phyloP scores from a whole-genome alignment of 2,888 invertebrate genomes.

The Dasysyrphus tricinctus region DNA sequence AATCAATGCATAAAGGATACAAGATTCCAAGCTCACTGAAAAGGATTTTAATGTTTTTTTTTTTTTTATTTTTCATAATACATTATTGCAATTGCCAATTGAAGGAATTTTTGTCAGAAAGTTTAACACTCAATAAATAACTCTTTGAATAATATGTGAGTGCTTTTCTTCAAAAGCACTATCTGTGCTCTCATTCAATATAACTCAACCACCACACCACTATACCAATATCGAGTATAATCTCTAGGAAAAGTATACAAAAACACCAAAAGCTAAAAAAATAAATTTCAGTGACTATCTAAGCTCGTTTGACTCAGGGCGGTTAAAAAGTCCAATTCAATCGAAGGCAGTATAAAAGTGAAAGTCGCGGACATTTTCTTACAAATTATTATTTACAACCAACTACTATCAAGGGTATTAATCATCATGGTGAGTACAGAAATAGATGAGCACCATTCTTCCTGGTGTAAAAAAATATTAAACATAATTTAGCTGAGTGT shows the following conservation, averaged over 20 bases:
- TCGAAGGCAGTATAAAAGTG: conserved; percentile 13
- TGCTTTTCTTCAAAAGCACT: neutral
- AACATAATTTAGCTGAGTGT: conserved; percentile 25
- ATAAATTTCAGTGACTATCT: conserved; percentile 61
- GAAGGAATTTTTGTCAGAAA: neutral
- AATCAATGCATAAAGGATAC: neutral
- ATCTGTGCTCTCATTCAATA: neutral
- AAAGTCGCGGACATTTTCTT: conserved; percentile 50
- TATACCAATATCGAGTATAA: conserved; percentile 12
- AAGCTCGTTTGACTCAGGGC: conserved; percentile 64
- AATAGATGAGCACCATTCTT: conserved; percentile 6
- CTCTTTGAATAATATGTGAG: neutral
- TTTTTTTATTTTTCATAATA: neutral
- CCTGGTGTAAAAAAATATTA: conserved; percentile 3
- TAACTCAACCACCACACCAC: conserved; percentile 3
- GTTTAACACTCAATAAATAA: conserved; percentile 2
- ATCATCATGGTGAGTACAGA: conserved; percentile 69
- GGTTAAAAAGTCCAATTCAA: conserved; percentile 23
- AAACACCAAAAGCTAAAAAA: conserved; percentile 49
- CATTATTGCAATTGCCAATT: neutral
- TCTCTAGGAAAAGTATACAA: conserved; percentile 35
- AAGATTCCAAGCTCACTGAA: neutral
- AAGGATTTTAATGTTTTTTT: neutral
- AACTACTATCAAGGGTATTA: conserved; percentile 33
- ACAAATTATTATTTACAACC: conserved; percentile 27